phyloP scores from a whole-genome alignment of 2,888 invertebrate genomes.

The Anaspis maculata region DNA sequence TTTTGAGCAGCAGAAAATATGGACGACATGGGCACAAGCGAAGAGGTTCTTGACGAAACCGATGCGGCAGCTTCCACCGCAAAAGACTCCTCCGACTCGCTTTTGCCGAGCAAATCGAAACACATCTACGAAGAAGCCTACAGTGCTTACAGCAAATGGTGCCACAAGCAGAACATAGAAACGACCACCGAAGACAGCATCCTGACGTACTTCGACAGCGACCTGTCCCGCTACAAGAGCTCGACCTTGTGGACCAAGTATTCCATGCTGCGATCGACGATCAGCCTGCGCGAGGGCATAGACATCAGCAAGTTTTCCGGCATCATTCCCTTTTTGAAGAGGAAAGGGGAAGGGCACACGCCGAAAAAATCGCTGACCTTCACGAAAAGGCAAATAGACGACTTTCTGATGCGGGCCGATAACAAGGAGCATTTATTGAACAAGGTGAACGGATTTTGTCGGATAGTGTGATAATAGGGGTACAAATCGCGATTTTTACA shows the following conservation, averaged over 20 bases:
- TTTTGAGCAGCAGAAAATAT: no score
- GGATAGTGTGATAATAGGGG: no score
- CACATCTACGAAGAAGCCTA: background rate
- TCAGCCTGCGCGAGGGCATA: background rate
- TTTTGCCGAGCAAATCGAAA: no score
- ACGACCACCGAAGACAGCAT: no score
- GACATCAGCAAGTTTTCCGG: slow-evolving; percentile 1
- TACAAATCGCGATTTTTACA: no score
- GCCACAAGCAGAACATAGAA: background rate
- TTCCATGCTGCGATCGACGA: slow-evolving; percentile 1
- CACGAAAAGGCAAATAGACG: background rate
- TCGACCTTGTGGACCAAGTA: slow-evolving; percentile 1
- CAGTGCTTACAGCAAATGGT: background rate
- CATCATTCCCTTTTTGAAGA: background rate
- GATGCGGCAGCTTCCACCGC: no score
- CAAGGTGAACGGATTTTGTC: no score
- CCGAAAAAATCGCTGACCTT: background rate
- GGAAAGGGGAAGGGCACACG: background rate
- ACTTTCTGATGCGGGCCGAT: background rate
- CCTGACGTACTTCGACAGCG: slow-evolving; percentile 1
- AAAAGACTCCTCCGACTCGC: no score
- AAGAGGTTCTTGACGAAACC: no score
- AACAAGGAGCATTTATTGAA: no score
- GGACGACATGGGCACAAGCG: no score
- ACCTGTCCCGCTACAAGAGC: background rate